Percentiles rank a stretch among this genome's conserved stretches.
Evolutionary conservation across 2,888 invertebrate species (phyloP).

Genomic region (Rosalia funebris): DNA sequence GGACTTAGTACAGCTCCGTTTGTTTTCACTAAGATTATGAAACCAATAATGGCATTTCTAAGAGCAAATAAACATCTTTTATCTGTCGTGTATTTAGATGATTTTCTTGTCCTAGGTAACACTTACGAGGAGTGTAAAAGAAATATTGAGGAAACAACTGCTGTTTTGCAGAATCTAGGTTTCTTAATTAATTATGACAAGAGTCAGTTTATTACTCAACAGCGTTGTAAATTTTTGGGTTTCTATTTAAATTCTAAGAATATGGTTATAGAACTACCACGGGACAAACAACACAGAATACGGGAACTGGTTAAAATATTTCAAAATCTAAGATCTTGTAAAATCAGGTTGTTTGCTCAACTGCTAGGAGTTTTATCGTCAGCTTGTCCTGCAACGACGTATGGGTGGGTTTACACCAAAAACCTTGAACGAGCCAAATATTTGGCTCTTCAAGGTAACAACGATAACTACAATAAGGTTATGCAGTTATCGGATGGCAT

Average conservation of each 20-base stretch:
- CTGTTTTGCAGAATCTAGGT: slow-evolving; percentile 7
- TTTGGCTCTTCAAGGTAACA: slow-evolving; percentile 13
- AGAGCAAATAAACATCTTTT: slow-evolving; percentile 5
- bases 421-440: slow-evolving; percentile 14
- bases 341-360: slow-evolving; percentile 5
- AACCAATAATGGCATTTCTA: slow-evolving; percentile 8
- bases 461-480: slow-evolving; percentile 7
- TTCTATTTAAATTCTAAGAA: not conserved
- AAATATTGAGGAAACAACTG: slow-evolving; percentile 3
- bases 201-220: not conserved
- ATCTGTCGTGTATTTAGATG: slow-evolving; percentile 13
- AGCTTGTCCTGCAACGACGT: slow-evolving; percentile 13
- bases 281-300: not conserved
- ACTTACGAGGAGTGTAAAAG: slow-evolving; percentile 6
- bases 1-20: slow-evolving; percentile 1
- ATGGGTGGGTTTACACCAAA: slow-evolving; percentile 13
- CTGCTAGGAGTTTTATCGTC: slow-evolving; percentile 9
- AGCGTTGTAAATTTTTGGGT: slow-evolving; percentile 8
- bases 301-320: not conserved
- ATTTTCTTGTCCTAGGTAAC: slow-evolving; percentile 2
- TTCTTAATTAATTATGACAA: slow-evolving; percentile 8
- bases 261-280: not conserved
- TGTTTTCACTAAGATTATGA: slow-evolving; percentile 5
- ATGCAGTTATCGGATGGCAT: slow-evolving; percentile 6
- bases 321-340: slow-evolving; percentile 1